These are phyloP conservation scores for Panthera uncia DNA, from an alignment of 2,113 vertebrate species.

Conservation along the genomic window DNA sequence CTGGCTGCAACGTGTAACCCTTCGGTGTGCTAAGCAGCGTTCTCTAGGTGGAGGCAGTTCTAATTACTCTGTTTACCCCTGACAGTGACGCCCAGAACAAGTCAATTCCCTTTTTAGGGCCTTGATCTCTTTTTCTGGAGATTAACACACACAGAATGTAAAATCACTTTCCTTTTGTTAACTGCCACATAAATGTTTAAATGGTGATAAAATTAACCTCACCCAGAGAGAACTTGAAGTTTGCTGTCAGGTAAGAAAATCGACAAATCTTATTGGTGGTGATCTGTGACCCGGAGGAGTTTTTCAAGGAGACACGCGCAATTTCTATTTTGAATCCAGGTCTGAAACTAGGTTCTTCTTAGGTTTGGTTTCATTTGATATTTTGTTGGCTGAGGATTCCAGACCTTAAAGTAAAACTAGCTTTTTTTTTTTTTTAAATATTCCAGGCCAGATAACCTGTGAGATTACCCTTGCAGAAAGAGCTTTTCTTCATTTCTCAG, in stretches of 20 bases:
- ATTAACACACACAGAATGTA: neutral
- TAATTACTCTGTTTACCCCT: neutral
- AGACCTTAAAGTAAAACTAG: constrained; percentile 27
- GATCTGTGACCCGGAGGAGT: neutral
- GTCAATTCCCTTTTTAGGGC: neutral
- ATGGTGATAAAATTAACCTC: constrained; percentile 48
- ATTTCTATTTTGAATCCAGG: constrained; percentile 52
- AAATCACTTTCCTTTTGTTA: constrained; percentile 50
- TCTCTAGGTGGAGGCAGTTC: neutral
- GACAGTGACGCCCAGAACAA: neutral
- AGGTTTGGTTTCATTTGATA: constrained; percentile 31
- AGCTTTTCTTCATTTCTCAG: neutral
- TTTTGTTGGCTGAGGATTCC: constrained; percentile 27
- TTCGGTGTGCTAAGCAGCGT: neutral
- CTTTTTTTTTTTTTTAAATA: neutral
- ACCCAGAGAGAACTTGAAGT: neutral
- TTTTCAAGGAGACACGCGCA: constrained; percentile 19
- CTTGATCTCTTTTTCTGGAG: constrained; percentile 7
- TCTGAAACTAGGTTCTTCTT: constrained; percentile 44
- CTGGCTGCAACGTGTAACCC: neutral
- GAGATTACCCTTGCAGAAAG: neutral
- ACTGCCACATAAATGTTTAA: constrained; percentile 48
- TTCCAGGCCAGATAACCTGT: neutral
- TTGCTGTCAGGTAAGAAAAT: constrained; percentile 28
- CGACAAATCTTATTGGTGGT: neutral